These are phyloP conservation scores for Ceratina australensis DNA, from an alignment of 1,140 invertebrate genomes.

Conservation along the genomic window DNA sequence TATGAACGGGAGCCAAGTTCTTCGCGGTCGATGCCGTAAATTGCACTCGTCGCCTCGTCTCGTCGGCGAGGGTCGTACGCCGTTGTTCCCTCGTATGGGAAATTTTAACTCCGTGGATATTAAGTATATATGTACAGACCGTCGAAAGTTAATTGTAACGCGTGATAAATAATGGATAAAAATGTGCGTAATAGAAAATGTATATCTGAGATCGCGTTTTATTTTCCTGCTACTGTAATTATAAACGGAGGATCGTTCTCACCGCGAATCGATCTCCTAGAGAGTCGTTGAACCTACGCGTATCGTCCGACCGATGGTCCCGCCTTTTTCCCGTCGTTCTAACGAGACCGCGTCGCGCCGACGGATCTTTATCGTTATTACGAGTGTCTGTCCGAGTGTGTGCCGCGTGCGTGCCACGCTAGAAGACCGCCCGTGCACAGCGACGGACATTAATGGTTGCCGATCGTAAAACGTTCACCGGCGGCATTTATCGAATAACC, in stretches of 20 bases:
- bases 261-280: constrained; percentile 14
- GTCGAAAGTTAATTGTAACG: too few relatives aligned
- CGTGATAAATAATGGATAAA: too few relatives aligned
- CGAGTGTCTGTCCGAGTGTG: constrained; percentile 59
- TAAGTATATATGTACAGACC: too few relatives aligned
- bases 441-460: constrained; percentile 53
- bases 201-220: too few relatives aligned
- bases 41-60: too few relatives aligned
- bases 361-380: constrained; percentile 70
- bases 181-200: too few relatives aligned
- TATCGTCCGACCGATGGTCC: not conserved
- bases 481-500: constrained; percentile 57
- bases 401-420: constrained; percentile 39
- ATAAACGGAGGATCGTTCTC: not conserved
- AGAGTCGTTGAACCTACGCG: constrained; percentile 26
- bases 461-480: constrained; percentile 54
- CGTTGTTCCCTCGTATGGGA: too few relatives aligned
- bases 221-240: too few relatives aligned
- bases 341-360: constrained; percentile 40
- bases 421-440: constrained; percentile 11
- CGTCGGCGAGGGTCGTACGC: too few relatives aligned
- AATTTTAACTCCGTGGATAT: too few relatives aligned
- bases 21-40: too few relatives aligned
- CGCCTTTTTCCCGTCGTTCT: not conserved
- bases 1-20: too few relatives aligned